Evolutionary conservation across 2,113 vertebrate species (phyloP).

Genomic region (Pangasianodon gigas): DNA sequence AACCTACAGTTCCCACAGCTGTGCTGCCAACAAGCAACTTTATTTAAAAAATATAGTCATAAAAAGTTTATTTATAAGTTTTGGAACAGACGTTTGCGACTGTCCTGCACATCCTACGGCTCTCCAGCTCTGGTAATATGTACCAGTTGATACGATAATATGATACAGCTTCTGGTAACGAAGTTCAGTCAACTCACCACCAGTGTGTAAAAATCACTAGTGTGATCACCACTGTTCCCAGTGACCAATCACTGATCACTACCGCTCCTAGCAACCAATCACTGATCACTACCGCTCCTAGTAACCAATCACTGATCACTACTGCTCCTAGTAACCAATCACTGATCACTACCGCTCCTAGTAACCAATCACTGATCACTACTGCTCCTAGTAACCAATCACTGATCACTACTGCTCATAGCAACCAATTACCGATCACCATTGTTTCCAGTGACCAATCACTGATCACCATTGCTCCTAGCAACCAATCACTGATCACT

Average conservation of each 20-base stretch:
- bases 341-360: background rate
- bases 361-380: background rate
- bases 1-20: background rate
- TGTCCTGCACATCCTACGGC: background rate
- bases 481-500: too few relatives aligned
- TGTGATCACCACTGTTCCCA: background rate
- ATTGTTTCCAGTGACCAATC: background rate
- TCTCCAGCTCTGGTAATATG: background rate
- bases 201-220: background rate
- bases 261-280: background rate
- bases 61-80: background rate
- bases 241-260: background rate
- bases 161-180: too few relatives aligned
- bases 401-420: background rate
- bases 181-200: too few relatives aligned
- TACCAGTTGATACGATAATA: background rate
- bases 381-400: background rate
- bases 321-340: background rate
- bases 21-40: background rate
- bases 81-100: background rate
- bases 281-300: background rate
- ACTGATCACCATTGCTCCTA: too few relatives aligned
- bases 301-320: background rate
- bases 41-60: background rate
- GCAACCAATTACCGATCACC: background rate